Conservation (phyloP, 2,888 invertebrate genomes). For the Subacronicta megacephala region DNA sequence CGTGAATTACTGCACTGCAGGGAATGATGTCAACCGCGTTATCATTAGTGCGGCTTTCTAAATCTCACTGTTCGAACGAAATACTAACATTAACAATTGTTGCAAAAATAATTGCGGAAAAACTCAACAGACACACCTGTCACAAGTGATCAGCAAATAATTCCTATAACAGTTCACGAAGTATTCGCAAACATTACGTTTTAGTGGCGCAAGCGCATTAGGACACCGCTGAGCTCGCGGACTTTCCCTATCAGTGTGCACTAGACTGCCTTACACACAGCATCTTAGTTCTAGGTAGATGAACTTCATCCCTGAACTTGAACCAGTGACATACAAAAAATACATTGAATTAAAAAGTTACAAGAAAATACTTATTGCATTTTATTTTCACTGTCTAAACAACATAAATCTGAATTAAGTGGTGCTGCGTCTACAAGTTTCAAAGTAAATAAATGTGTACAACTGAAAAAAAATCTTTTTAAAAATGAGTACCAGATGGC, state of each 20-base stretch:
- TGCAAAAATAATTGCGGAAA: constrained; percentile 26
- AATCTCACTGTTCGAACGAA: constrained; percentile 2
- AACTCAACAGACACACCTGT: constrained; percentile 26
- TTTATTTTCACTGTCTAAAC: no score
- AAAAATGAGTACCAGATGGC: no score
- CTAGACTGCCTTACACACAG: constrained; percentile 23
- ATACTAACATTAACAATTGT: constrained; percentile 8
- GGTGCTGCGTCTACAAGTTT: no score
- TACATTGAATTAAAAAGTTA: constrained; percentile 6
- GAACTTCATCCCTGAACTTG: constrained; percentile 22
- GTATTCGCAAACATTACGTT: constrained; percentile 40
- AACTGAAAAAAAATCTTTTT: no score
- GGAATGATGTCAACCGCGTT: no score
- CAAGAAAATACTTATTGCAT: no score
- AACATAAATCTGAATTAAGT: no score
- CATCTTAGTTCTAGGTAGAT: constrained; percentile 14
- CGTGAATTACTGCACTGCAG: no score
- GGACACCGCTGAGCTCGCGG: constrained; percentile 11
- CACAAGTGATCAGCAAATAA: constrained; percentile 26
- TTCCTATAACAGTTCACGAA: constrained; percentile 27
- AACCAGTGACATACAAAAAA: constrained; percentile 19
- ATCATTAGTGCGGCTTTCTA: no score
- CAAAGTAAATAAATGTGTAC: no score
- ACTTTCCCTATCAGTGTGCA: constrained; percentile 40
- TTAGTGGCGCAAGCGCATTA: constrained; percentile 46